Conservation (phyloP, 2,113 vertebrate genomes). For the Notiomystis cincta region DNA sequence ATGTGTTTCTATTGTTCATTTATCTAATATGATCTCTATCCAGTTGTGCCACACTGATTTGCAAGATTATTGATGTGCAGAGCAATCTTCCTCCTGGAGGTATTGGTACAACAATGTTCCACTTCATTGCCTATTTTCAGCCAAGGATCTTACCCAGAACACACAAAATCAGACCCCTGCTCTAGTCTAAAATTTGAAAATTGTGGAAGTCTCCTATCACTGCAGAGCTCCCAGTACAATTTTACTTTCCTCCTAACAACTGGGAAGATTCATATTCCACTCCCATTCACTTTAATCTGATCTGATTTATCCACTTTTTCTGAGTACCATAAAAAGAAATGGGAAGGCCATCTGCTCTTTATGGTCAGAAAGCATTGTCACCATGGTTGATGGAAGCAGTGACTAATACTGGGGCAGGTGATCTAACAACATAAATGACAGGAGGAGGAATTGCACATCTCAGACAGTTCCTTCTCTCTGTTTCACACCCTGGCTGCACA, state of each 20-base stretch:
- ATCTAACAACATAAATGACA: not conserved
- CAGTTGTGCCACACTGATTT: conserved; percentile 27
- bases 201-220: not conserved
- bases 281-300: not conserved
- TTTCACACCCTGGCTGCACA: not conserved
- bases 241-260: not conserved
- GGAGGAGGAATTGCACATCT: not conserved
- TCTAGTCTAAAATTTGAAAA: not conserved
- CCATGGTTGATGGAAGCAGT: not conserved
- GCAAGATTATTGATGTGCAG: not conserved
- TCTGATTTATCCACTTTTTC: not conserved
- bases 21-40: conserved; percentile 52
- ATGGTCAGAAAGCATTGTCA: not conserved
- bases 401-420: not conserved
- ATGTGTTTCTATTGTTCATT: conserved; percentile 52
- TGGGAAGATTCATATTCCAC: not conserved
- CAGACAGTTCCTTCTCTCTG: not conserved
- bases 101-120: not conserved
- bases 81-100: conserved; percentile 29
- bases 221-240: not conserved
- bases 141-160: not conserved
- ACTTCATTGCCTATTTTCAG: not conserved
- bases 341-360: not conserved
- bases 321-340: not conserved
- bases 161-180: not conserved